Percentiles rank a stretch among this genome's conserved stretches.
Conservation (phyloP, 2,113 vertebrate genomes). For the Sander lucioperca region DNA sequence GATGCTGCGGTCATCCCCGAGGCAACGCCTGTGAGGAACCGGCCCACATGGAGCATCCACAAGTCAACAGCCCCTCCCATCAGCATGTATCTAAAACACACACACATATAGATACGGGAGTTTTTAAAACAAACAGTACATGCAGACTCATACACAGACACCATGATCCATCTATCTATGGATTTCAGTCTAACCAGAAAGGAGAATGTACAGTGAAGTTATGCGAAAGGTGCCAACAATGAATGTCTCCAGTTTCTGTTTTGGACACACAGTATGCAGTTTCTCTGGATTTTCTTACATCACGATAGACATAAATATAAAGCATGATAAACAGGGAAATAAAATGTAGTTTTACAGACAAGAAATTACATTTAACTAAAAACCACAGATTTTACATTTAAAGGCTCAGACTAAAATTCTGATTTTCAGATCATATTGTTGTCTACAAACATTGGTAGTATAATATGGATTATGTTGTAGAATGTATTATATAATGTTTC, state of each 20-base stretch:
- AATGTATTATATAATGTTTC: not conserved
- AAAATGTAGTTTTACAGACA: not conserved
- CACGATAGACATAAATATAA: not conserved
- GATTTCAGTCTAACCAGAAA: not conserved
- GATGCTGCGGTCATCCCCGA: slow-evolving; percentile 91
- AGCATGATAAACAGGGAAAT: not conserved
- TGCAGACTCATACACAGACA: not conserved
- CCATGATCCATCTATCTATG: not conserved
- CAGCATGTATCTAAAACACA: slow-evolving; percentile 83
- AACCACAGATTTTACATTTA: not conserved
- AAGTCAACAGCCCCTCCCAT: slow-evolving; percentile 86
- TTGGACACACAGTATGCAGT: not conserved
- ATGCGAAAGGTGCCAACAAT: not conserved
- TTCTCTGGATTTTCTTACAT: not conserved
- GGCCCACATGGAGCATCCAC: slow-evolving; percentile 91
- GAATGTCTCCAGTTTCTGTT: not conserved
- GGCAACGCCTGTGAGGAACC: slow-evolving; percentile 90
- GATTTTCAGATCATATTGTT: not conserved
- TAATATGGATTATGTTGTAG: not conserved
- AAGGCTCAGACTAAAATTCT: not conserved
- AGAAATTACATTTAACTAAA: not conserved
- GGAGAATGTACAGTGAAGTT: not conserved
- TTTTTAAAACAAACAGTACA: not conserved
- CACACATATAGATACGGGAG: slow-evolving; percentile 6
- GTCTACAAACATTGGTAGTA: not conserved